Evolutionary conservation across 2,113 vertebrate species (phyloP), one percentile per base, ranked within the genome.

Genomic region (Centrocercus urophasianus): DNA sequence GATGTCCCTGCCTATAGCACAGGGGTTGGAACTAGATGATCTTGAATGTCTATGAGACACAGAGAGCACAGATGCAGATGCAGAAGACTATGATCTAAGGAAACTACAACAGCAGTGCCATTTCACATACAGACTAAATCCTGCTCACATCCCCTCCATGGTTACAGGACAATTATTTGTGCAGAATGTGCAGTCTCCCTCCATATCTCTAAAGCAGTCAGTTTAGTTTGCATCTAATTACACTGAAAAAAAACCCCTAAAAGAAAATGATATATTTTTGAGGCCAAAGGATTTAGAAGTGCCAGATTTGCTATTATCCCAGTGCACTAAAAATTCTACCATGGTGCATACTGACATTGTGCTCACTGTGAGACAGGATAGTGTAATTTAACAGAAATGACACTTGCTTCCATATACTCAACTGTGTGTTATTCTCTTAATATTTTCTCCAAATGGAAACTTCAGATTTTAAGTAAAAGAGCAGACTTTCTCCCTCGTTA

Each of bases 121-220:
- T 74, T 88, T 88, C 64, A 74, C 74, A 80, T 6, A 38, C 22
- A 7, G 21, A 77, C 50, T 22, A 88, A 91, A 81, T 78, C 14
- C 15, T 74, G 82, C 15, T 86, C 45, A 43, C 11, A 43, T 72
- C 27, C n/a, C 21, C 52, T 22, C 22, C 40, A 30, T 45, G 34
- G 11, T 34, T 60, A 48, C 20, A 14, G 28, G 14, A 32, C 19
- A 56, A 40, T 52, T 20, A 72, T 54, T 52, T 56, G 28, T 30
- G 36, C 40, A 73, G 38, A 93, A 87, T 30, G 8, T 77, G 32
- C 45, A 73, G 83, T 74, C 89, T 83, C 40, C 16, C 8, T 73
- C 81, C 18, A 14, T 72, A 42, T 66, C 19, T 85, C 25, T 83
- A 13, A 36, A 88, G 34, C 24, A 65, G 5, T 59, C 40, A 63